A percentile compares a stretch with the other conserved stretches of the same genome.
Evolutionary conservation across 2,797 vertebrate species (phyloP).

Genomic region (Mycteria americana): DNA sequence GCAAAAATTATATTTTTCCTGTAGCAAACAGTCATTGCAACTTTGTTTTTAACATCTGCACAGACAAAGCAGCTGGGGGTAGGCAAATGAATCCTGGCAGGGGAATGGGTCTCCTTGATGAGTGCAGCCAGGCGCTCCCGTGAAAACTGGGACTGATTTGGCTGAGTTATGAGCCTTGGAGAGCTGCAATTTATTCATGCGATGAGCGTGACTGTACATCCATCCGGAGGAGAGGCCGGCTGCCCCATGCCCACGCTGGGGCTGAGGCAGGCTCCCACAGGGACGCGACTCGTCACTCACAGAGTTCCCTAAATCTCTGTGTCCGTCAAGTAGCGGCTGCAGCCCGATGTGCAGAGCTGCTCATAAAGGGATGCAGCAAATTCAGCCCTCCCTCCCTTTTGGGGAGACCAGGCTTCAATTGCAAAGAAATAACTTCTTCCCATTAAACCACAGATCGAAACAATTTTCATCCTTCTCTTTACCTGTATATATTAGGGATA

Average conservation of each 20-base stretch:
- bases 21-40: not conserved
- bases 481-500: not conserved
- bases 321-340: not conserved
- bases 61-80: not conserved
- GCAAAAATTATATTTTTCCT: not conserved
- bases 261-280: not conserved
- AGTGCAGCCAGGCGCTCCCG: fast-evolving
- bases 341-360: not conserved
- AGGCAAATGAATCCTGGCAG: not conserved
- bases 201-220: not conserved
- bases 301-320: not conserved
- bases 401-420: not conserved
- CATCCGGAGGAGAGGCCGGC: not conserved
- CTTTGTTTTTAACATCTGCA: not conserved
- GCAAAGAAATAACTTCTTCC: not conserved
- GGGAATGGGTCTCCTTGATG: not conserved
- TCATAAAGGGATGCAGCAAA: not conserved
- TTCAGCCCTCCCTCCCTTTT: not conserved
- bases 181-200: not conserved
- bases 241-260: not conserved
- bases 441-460: not conserved
- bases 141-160: not conserved
- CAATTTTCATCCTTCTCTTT: not conserved
- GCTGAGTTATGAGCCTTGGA: not conserved
- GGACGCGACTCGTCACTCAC: not conserved